Evolutionary conservation across 2,113 vertebrate species (phyloP), one percentile per base, ranked within the genome.

Genomic region (Leucopsar rothschildi): DNA sequence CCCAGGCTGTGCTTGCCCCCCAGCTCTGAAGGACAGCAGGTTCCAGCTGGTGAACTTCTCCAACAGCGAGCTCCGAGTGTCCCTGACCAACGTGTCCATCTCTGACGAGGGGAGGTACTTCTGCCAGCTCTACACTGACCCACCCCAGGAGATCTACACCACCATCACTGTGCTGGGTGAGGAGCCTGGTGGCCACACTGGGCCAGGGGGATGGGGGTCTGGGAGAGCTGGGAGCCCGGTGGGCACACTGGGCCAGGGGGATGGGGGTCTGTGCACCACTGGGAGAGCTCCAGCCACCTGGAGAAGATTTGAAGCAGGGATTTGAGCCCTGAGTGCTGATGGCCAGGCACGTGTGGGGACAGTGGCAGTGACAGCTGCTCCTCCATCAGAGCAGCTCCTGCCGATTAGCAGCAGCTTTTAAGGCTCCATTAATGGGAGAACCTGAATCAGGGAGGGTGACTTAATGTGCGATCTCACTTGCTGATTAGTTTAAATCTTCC

Each of bases 11-110:
- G 66, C 94, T 95, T 97, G 89, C 95, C 96, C 87, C 45, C 3
- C 98, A 99, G 99, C 99, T 29, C 97, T 99, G 97, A 99, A 99
- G 98, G 99, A 99, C 98, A 99, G 99, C 98, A 98, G 99, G 95
- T 99, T 99, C 98, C 99, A 99, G 98, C 97, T 99, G 98, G 99
- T 99, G 97, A 99, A 99, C 98, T 99, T 99, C 98, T 99, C 99
- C 78, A 99, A 99, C 98, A 99, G 99, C 53, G 99, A 99, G 97
- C 98, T 99, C 83, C 98, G 98, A 55, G 99, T 99, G 91, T 99
- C 99, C 16, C 95, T 99, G 98, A 99, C 99, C n/a, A 99, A 99
- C 29, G 99, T 99, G 97, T 99, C 99, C 49, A 98, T 99, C 92
- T 99, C 98, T 70, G 99, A 99, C 27, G 99, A 99, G 93, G 99